phyloP scores from a whole-genome alignment of 1,140 invertebrate genomes.

The Aradophagus sp. region DNA sequence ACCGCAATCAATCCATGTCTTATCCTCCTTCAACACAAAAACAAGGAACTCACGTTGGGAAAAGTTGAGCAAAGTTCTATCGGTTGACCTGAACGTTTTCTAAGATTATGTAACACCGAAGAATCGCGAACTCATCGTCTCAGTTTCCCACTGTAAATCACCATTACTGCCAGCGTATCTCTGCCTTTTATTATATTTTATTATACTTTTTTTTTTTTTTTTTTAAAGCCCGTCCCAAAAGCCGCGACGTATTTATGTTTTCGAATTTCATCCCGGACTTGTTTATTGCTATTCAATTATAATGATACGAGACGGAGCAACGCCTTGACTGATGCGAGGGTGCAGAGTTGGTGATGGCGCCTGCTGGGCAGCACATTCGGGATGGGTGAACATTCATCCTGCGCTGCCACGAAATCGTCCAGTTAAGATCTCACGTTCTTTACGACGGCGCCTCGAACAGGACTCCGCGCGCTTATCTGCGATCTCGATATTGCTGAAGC shows the following conservation, averaged over 20 bases:
- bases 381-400: conserved; percentile 59
- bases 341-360: conserved; percentile 70
- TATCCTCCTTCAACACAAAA: no score
- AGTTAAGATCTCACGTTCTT: conserved; percentile 70
- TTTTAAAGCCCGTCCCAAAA: no score
- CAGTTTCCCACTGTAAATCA: conserved; percentile 28
- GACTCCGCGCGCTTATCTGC: conserved; percentile 61
- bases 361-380: conserved; percentile 66
- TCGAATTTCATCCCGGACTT: conserved; percentile 45
- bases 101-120: not conserved
- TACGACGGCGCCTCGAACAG: conserved; percentile 59
- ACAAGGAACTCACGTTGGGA: no score
- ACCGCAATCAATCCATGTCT: no score
- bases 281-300: conserved; percentile 49
- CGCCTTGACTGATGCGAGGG: conserved; percentile 69
- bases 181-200: no score
- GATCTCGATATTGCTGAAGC: conserved; percentile 61
- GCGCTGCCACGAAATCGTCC: conserved; percentile 64
- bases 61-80: no score
- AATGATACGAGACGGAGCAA: conserved; percentile 42
- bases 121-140: conserved; percentile 9
- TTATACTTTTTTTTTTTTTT: no score
- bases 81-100: no score
- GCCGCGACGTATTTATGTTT: conserved; percentile 36
- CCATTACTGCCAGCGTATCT: conserved; percentile 6